Evolutionary conservation across 1,140 invertebrate genomes (phyloP).

Genomic region (Nasonia vitripennis): DNA sequence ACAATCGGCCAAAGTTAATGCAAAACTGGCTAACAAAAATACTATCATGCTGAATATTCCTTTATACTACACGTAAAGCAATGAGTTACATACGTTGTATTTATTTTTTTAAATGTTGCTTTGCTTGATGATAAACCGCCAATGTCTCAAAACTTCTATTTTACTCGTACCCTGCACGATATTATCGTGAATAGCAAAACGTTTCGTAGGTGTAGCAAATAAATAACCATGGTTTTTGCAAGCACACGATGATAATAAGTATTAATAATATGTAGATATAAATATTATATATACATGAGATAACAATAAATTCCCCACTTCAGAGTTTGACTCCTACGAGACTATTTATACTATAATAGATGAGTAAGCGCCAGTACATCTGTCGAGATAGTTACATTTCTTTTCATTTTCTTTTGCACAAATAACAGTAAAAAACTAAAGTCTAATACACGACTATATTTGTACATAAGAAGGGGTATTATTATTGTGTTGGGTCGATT

Average conservation of each 20-base stretch:
- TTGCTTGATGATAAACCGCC: not conserved
- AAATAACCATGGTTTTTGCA: not conserved
- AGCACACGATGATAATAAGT: conserved; percentile 32
- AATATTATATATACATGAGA: conserved; percentile 12
- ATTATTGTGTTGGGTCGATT: conserved; percentile 17
- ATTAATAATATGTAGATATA: conserved; percentile 31
- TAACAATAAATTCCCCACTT: not conserved
- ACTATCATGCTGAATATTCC: not conserved
- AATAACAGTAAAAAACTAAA: conserved; percentile 34
- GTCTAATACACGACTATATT: not conserved
- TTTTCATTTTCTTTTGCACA: conserved; percentile 44
- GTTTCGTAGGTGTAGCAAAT: conserved; percentile 14
- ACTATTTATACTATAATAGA: conserved; percentile 37
- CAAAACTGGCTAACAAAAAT: conserved; percentile 9
- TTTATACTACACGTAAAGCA: not conserved
- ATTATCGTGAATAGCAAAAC: conserved; percentile 8
- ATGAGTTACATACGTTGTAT: not conserved
- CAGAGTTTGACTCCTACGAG: conserved; percentile 31
- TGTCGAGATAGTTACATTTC: conserved; percentile 17
- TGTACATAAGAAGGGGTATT: conserved; percentile 39
- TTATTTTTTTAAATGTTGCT: not conserved
- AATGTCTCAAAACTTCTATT: not conserved
- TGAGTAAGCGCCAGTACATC: conserved; percentile 42
- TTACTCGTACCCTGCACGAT: not conserved
- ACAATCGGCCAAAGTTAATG: conserved; percentile 19